Evolutionary conservation across 2,113 vertebrate species (phyloP), one percentile per base, ranked within the genome.

Genomic region (Anguilla rostrata): DNA sequence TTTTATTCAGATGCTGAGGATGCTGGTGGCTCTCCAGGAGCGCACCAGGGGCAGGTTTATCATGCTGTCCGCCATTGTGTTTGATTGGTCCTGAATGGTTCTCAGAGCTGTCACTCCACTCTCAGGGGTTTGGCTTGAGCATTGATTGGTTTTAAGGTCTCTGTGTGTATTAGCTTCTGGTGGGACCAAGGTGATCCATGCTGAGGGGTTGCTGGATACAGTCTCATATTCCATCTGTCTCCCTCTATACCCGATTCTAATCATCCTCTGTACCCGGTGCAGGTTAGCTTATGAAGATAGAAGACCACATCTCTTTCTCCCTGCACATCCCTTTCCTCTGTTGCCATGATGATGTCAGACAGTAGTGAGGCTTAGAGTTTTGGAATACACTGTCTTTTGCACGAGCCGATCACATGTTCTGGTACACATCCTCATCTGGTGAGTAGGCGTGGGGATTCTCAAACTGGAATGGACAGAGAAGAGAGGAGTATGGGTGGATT

Each of bases 391-490:
- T 46, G 43, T 46, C 43, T 46, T 6, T 46, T 46, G 43, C 43
- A 46, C 9, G 43, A 41, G 0, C 39, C n/a, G 57, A 41, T 90
- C 75, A 92, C 34, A 93, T 56, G 81, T 95, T 95, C 90, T 95
- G 92, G 88, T 95, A 94, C 84, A 94, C 89, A 90, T 90, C 92
- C n/a, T 94, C 93, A 66, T 56, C 39, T 34, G 90, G 78, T 66
- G 2, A 0, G 9, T 83, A 86, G 1, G 63, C 3, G 26, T 89
- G 80, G 0, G 57, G 14, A 39, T 26, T 41, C 39, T 87, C 43
- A 41, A 46, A 82, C 94, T 93, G 90, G 26, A 82, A 75, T n/a
- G 71, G 26, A 91, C 0, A 15, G 80, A 83, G 82, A 83, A 20
- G 43, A 75, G 43, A 29, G 29, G 11, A 26, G 12, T 57, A 18